These are phyloP conservation scores for Apocheima hispidaria DNA, from an alignment of 2,888 invertebrate genomes.

Conservation along the genomic window DNA sequence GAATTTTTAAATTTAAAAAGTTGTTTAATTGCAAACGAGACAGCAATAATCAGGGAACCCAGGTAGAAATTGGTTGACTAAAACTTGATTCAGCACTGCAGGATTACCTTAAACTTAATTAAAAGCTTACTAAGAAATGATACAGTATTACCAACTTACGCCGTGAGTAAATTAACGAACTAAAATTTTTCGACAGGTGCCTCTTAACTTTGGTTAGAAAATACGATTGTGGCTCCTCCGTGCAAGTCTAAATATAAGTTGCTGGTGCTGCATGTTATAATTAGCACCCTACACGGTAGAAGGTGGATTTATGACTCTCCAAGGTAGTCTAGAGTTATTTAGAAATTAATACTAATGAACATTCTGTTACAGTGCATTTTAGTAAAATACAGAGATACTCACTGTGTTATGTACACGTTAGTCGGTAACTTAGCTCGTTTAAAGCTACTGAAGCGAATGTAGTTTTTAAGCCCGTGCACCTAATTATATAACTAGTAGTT, in stretches of 20 bases:
- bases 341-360: constrained; percentile 3
- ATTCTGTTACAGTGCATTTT: no score
- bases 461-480: no score
- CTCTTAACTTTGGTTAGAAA: not conserved
- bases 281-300: constrained; percentile 7
- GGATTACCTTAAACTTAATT: not conserved
- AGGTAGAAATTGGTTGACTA: no score
- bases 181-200: not conserved
- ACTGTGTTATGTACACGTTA: no score
- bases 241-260: not conserved
- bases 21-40: no score
- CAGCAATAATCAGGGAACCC: no score
- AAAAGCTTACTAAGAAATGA: not conserved
- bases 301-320: constrained; percentile 11
- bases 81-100: not conserved
- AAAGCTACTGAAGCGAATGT: no score
- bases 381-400: no score
- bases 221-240: not conserved
- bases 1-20: no score
- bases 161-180: not conserved
- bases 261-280: constrained; percentile 5
- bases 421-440: no score
- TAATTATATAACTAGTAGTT: no score
- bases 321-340: constrained; percentile 8
- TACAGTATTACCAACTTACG: not conserved